Conservation (phyloP, 2,888 invertebrate species). For the Archips xylosteana region DNA sequence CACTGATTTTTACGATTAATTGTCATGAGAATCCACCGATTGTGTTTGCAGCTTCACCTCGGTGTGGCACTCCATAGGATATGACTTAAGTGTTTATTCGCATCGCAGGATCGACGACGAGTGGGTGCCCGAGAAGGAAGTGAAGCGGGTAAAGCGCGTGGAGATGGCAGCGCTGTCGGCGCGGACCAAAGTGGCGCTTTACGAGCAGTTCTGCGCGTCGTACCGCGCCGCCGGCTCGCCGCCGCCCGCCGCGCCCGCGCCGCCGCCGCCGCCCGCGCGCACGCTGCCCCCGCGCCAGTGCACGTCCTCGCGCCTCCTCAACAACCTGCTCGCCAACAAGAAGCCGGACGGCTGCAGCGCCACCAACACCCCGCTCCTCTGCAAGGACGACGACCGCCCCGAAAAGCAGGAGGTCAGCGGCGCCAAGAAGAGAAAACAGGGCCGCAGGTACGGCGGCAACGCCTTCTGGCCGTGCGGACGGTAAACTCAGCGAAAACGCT, state of each 20-base stretch:
- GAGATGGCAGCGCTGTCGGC: conserved; percentile 82
- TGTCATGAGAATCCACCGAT: conserved; percentile 3
- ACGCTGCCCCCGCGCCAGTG: conserved; percentile 42
- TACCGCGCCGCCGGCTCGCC: conserved; percentile 59
- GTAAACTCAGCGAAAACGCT: conserved; percentile 51
- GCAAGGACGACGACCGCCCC: conserved; percentile 51
- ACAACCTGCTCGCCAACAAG: conserved; percentile 56
- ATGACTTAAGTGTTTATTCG: conserved; percentile 42
- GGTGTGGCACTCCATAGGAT: conserved; percentile 66
- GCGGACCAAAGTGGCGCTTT: conserved; percentile 80
- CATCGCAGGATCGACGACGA: conserved; percentile 92
- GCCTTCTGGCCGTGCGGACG: conserved; percentile 81
- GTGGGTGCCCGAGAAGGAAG: conserved; percentile 92
- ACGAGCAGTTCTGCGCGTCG: conserved; percentile 80
- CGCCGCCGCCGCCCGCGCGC: conserved; percentile 44
- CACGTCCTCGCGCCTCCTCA: conserved; percentile 63
- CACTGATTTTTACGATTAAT: neutral
- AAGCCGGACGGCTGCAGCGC: conserved; percentile 53
- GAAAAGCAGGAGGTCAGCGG: conserved; percentile 63
- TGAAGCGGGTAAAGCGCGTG: conserved; percentile 86
- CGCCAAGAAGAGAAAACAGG: conserved; percentile 78
- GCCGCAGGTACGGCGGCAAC: conserved; percentile 73
- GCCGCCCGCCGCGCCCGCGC: conserved; percentile 42
- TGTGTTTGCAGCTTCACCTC: conserved; percentile 77
- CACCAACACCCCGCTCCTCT: conserved; percentile 55